Percentiles rank a stretch among this genome's conserved stretches.
Evolutionary conservation across 2,888 invertebrate species (phyloP).

Genomic region (Drosophila cracens): DNA sequence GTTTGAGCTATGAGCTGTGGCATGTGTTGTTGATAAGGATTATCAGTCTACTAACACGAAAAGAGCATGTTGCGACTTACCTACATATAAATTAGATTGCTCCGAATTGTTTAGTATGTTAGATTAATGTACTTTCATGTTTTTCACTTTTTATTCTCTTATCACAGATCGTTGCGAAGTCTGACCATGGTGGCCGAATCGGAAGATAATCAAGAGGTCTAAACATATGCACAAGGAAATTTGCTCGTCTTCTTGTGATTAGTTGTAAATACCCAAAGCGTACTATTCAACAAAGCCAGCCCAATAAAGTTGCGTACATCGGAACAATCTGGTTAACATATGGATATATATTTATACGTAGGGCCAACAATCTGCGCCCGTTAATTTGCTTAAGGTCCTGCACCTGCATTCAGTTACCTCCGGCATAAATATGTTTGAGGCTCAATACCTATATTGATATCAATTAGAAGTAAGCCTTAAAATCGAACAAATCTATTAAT

Average conservation of each 20-base stretch:
- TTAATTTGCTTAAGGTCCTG: constrained; percentile 19
- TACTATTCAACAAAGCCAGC: constrained; percentile 43
- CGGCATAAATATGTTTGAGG: constrained; percentile 29
- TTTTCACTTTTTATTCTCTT: not conserved
- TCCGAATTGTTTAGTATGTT: constrained; percentile 8
- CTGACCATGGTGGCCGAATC: constrained; percentile 82
- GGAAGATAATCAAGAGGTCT: constrained; percentile 74
- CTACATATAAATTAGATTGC: constrained; percentile 19
- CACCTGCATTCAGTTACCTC: constrained; percentile 34
- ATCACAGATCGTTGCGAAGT: constrained; percentile 83
- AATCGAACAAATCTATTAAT: constrained; percentile 40
- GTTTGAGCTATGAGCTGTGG: constrained; percentile 10
- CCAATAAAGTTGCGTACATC: constrained; percentile 36
- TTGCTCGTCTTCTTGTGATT: constrained; percentile 72
- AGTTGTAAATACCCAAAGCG: constrained; percentile 69
- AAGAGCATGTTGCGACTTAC: constrained; percentile 23
- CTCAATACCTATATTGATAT: constrained; percentile 45
- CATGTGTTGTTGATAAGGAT: constrained; percentile 37
- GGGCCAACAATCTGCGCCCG: not conserved
- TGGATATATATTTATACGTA: constrained; percentile 38
- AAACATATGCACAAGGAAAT: constrained; percentile 53
- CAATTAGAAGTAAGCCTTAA: constrained; percentile 43
- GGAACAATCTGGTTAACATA: constrained; percentile 23
- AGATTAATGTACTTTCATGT: constrained; percentile 20
- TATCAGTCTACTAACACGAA: constrained; percentile 46